Base-by-base conservation (phyloP, 2,113 vertebrate species). In the Macquaria australasica region DNA sequence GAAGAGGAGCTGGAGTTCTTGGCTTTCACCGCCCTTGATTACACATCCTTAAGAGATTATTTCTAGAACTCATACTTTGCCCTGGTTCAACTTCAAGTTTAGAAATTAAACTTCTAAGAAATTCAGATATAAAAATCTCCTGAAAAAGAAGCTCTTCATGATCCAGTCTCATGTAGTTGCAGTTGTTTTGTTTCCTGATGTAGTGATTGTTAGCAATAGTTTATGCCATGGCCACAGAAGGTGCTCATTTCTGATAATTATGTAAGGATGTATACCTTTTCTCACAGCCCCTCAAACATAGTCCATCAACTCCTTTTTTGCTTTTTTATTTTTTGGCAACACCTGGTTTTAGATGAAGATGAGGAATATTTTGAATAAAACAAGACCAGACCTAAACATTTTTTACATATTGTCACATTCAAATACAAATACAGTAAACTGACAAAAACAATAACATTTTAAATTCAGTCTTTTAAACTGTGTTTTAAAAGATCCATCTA, bases 1-100 rank as follows among this genome's bases (percentile, higher is more conserved):
- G 79, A 85, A 74, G 82, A 72, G 64, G 77, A 77, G 56, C 25
- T 70, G 20, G 50, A 81, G 83, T 68, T 69, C 70, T 87, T 77
- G 34, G 41, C 79, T 77, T 77, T 31, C 53, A 41, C 8, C 58
- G 39, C 28, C 66, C 74, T 89, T 81, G 28, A 88, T 88, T 63
- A 64, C 31, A 55, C 53, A 72, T 67, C 69, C 18, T 51, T 23
- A 37, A 75, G 60, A 77, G 34, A 73, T 72, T 59, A 62, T 84
- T 83, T 79, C 43, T 56, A 16, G 59, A 62, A 48, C 7, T 56
- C 25, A 51, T 31, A 6, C 58, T 64, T 43, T 25, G 8, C 3
- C 58, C 37, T 39, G 16, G 9, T 58, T 75, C 23, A 63, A 12
- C 50, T 74, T 62, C 6, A 66, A 20, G 11, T 69, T 55, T 10